Conservation (phyloP, 2,797 vertebrate genomes). For the Linurgus olivaceus region DNA sequence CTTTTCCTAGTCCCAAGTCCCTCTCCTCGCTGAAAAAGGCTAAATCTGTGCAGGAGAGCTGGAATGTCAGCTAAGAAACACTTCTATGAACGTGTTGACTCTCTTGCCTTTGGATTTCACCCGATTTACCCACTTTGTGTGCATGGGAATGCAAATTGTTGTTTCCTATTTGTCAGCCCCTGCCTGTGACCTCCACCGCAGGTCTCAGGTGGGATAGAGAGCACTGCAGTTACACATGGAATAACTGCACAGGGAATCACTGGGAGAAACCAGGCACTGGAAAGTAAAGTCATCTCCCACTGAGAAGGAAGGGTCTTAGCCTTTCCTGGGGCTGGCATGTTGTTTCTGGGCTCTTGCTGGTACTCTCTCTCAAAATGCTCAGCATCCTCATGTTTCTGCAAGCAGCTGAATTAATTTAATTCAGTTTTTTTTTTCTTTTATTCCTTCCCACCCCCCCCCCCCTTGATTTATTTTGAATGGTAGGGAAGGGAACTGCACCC, state of each 20-base stretch:
- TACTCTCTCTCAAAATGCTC: fast-evolving
- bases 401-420: neutral
- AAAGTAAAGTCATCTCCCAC: neutral
- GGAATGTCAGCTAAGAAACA: neutral
- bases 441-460: fast-evolving
- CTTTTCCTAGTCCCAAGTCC: neutral
- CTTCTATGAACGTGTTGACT: neutral
- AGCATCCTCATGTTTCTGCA: neutral
- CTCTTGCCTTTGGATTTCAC: neutral
- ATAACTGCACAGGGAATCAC: neutral
- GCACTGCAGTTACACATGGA: neutral
- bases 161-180: neutral
- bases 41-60: neutral
- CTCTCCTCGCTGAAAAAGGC: neutral
- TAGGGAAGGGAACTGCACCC: neutral
- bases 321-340: neutral
- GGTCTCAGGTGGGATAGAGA: neutral
- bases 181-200: neutral
- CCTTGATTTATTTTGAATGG: neutral
- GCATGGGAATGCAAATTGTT: neutral
- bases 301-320: neutral
- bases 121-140: neutral
- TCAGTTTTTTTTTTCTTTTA: neutral
- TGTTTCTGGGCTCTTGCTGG: neutral
- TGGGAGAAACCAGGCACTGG: neutral